Evolutionary conservation across 2,888 invertebrate species (phyloP), one percentile per base, ranked within the genome.

Genomic region (Pollenia amentaria): DNA sequence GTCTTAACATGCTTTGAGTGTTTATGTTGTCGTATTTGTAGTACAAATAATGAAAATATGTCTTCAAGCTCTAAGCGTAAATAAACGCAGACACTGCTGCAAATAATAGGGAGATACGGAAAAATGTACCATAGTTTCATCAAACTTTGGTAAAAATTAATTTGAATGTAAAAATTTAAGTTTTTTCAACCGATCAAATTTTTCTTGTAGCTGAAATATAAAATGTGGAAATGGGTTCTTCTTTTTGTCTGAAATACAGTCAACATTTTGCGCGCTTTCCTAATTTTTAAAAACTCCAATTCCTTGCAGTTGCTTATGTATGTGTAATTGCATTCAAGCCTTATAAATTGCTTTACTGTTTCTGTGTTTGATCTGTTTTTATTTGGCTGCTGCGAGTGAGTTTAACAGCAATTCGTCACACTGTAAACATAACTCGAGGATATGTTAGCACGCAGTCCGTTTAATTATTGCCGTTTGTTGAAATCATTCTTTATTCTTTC

Each of bases 381-480:
- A 44, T 53, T 51, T 44, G 38, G 14, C 44, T 53, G 18, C 57
- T 29, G 42, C 8, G 1, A 62, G 46, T 44, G n/a, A n/a, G 18
- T 18, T 12, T 73, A 82, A 69, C 78, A 85, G 53, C 70, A 79
- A 86, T 86, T 86, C 76, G 76, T 86, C 72, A 86, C 76, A 29
- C n/a, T 70, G 57, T 40, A 70, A 79, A 83, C 86, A 83, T 76
- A 79, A 83, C 75, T 83, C 57, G 57, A 70, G 83, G 75, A 83
- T 79, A 86, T 79, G 82, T 79, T 75, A 65, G 75, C 81, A 79
- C 78, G 64, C 82, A 42, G 78, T 60, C 79, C 62, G 75, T 65
- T 86, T 79, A 79, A 79, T 86, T 76, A 79, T 83, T 76, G 64
- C 70, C 79, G 75, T 70, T 83, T 76, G 70, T 65, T 76, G 78